Conservation (phyloP, 2,113 vertebrate species). For the Hyperopisus bebe region DNA sequence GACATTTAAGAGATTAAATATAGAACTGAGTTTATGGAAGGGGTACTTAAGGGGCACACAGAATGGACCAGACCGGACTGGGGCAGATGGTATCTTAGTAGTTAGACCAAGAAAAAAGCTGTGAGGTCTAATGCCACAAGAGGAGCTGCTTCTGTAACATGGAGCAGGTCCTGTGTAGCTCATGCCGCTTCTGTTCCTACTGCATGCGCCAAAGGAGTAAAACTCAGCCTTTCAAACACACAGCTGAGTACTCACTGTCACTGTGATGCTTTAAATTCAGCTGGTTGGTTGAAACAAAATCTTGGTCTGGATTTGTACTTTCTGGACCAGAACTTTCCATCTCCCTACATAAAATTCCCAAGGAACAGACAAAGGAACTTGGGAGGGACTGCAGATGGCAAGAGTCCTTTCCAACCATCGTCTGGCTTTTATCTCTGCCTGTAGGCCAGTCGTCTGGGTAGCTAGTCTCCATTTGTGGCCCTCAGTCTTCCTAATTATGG, state of each 20-base stretch:
- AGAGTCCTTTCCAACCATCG: background rate
- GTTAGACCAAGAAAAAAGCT: background rate
- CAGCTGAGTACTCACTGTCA: background rate
- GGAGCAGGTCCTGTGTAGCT: background rate
- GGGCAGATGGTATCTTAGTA: background rate
- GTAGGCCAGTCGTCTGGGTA: background rate
- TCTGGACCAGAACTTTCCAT: background rate
- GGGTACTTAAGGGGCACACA: background rate
- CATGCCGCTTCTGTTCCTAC: background rate
- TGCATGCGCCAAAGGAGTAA: background rate
- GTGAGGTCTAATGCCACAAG: background rate
- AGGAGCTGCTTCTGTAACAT: background rate
- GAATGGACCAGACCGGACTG: background rate
- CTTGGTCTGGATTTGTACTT: background rate
- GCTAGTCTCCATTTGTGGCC: background rate
- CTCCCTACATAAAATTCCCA: background rate
- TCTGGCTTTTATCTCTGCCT: background rate
- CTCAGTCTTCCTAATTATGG: background rate
- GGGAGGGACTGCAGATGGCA: background rate
- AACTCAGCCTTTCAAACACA: background rate
- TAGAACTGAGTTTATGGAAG: background rate
- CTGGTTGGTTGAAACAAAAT: background rate
- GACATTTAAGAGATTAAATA: background rate
- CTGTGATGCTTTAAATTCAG: background rate
- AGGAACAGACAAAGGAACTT: background rate